These are phyloP conservation scores for Heterotilapia buettikoferi DNA, from an alignment of 2,113 vertebrate genomes.

Conservation along the genomic window DNA sequence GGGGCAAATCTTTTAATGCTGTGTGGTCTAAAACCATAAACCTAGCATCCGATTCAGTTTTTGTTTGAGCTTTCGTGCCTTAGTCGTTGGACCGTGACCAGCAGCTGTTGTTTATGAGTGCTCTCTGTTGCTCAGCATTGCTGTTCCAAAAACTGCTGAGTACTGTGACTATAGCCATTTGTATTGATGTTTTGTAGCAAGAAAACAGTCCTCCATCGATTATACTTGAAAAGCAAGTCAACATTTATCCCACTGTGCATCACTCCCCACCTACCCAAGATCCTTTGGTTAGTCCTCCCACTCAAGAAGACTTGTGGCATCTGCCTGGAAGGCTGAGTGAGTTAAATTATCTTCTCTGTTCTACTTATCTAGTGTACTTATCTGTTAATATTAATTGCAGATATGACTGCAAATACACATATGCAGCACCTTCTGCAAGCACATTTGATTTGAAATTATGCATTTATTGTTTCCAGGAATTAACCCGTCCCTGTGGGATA, in stretches of 20 bases:
- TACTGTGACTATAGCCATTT: not conserved
- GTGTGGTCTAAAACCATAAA: not conserved
- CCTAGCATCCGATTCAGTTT: not conserved
- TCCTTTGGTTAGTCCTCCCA: not conserved
- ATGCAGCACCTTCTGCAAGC: not conserved
- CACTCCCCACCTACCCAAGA: not conserved
- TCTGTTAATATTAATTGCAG: not conserved
- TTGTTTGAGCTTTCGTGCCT: not conserved
- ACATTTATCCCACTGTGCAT: not conserved
- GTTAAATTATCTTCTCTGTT: constrained; percentile 20
- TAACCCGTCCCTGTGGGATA: constrained; percentile 89
- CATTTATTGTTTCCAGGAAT: constrained; percentile 71
- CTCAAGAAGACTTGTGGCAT: constrained; percentile 70
- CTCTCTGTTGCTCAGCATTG: not conserved
- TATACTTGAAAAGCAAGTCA: not conserved
- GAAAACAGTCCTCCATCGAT: not conserved
- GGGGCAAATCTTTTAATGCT: not conserved
- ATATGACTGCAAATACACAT: not conserved
- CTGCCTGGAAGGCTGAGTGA: constrained; percentile 82
- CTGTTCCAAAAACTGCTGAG: not conserved
- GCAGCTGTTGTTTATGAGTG: not conserved
- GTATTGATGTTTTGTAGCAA: constrained; percentile 6
- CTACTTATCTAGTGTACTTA: not conserved
- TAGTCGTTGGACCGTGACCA: not conserved
- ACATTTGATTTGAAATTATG: not conserved